These are phyloP conservation scores for Scolopax mira DNA, from an alignment of 2,113 vertebrate species.

Conservation along the genomic window DNA sequence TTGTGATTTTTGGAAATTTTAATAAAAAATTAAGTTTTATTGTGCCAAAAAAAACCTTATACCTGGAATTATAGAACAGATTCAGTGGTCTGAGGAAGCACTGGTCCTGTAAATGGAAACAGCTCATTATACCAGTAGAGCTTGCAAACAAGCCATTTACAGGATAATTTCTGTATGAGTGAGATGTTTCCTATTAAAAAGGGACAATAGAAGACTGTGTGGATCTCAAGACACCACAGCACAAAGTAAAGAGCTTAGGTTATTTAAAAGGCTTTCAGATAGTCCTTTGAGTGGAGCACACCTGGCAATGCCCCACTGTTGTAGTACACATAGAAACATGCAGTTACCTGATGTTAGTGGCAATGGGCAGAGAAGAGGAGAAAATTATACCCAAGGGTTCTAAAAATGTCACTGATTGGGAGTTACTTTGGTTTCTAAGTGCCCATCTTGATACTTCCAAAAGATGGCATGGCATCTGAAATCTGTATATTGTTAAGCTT, in stretches of 20 bases:
- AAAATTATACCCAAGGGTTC: neutral
- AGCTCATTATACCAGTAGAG: neutral
- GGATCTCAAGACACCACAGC: neutral
- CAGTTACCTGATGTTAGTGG: fast-evolving
- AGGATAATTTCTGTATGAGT: neutral
- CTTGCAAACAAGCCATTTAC: neutral
- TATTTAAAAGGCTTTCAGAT: neutral
- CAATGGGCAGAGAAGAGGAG: neutral
- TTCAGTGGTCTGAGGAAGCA: neutral
- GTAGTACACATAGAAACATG: neutral
- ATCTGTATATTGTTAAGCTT: neutral
- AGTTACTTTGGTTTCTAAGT: neutral
- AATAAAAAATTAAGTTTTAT: neutral
- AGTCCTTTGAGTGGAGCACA: neutral
- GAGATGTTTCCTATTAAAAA: neutral
- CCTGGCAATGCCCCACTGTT: neutral
- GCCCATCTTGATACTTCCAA: neutral
- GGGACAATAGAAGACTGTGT: neutral
- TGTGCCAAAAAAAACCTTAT: neutral
- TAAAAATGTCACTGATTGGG: neutral
- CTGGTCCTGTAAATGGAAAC: neutral
- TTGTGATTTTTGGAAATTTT: slow-evolving; percentile 8
- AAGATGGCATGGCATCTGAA: neutral
- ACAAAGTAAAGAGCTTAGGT: neutral
- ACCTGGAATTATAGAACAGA: neutral